Conservation (phyloP, 2,113 vertebrate species). For the Phyllostomus discolor region DNA sequence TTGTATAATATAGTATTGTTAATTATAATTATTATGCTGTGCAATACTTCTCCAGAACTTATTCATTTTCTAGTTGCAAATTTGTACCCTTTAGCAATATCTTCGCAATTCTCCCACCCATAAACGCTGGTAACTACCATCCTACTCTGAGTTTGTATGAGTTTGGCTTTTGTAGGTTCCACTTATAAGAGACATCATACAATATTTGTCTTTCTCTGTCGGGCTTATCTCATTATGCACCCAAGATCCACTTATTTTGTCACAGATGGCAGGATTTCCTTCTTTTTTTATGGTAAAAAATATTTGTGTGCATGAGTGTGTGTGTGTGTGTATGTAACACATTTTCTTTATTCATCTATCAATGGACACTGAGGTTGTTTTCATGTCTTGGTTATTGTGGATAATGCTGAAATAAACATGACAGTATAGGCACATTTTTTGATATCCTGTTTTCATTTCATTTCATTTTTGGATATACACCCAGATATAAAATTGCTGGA, state of each 20-base stretch:
- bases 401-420: background rate
- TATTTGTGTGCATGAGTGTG: background rate
- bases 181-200: background rate
- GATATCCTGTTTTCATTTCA: background rate
- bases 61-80: background rate
- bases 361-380: background rate
- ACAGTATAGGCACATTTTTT: background rate
- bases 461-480: background rate
- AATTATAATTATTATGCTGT: background rate
- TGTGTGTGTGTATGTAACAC: background rate
- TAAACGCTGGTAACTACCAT: background rate
- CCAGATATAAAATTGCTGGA: background rate
- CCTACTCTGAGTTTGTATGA: background rate
- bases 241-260: background rate
- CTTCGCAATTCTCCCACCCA: background rate
- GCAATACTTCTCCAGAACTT: background rate
- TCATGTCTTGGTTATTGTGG: background rate
- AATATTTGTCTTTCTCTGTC: background rate
- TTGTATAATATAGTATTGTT: background rate
- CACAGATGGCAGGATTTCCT: background rate
- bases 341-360: background rate
- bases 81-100: background rate
- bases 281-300: background rate
- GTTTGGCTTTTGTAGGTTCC: background rate
- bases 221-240: background rate